Base-by-base conservation (phyloP, 2,797 vertebrate species). In the Falco peregrinus region DNA sequence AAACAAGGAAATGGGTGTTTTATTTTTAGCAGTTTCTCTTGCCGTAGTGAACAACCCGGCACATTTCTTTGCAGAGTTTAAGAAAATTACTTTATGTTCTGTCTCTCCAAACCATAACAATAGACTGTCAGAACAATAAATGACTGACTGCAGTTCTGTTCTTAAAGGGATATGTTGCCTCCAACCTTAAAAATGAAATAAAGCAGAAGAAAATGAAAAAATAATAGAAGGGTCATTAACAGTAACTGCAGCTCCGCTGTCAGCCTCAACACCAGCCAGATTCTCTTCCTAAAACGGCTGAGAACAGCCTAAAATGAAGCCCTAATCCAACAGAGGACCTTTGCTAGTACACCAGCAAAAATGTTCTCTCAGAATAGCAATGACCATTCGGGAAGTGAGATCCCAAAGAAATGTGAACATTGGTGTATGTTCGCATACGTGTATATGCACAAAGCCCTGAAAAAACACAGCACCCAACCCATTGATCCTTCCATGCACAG, bases 401-500 rank as follows among this genome's bases (percentile, higher is more conserved):
- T 43, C 45, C 71, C 21, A 70, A 17, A 77, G 16, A 37, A 5
- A 22, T 8, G 7, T 28, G 56, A 68, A 48, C 1, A 51, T 47
- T 2, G 1, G 3, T 41, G 9, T n/a, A 26, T 31, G 21, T 28
- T 9, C 31, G 70, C 31, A 14, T 6, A 25, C 5, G 8, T 14
- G 8, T 14, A 41, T 7, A 16, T 29, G 8, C 18, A 50, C 35
- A 91, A 69, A 65, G 3, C 11, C 24, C 21, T 35, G 50, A 41
- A 65, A 45, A 79, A 4, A 16, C 2, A 3, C 9, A 50, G 41
- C 0, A 53, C 0, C 2, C 26, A 53, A 4, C 31, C 45, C 31
- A 31, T 13, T 13, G 39, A 41, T 33, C 4, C 2, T 86, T 91
- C 28, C 11, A 35, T 12, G 9, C 2, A 5, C 11, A 56, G 2